These are phyloP conservation scores for Pelecanus crispus DNA, from an alignment of 2,113 vertebrate genomes.

Conservation along the genomic window DNA sequence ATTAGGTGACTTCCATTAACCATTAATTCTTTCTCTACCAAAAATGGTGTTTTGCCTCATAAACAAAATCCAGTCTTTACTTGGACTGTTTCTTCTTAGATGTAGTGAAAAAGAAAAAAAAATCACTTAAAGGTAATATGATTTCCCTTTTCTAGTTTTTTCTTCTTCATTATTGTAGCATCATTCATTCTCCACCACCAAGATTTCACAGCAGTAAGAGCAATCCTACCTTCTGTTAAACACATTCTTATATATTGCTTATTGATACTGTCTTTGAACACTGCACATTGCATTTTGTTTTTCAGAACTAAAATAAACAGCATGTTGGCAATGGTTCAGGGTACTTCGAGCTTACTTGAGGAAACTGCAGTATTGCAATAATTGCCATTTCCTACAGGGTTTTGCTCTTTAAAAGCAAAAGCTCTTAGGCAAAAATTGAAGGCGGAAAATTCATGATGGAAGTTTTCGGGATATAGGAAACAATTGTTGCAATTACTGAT, in stretches of 20 bases:
- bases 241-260: neutral
- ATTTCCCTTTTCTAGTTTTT: neutral
- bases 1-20: neutral
- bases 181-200: neutral
- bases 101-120: neutral
- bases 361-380: neutral
- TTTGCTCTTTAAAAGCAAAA: neutral
- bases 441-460: neutral
- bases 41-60: neutral
- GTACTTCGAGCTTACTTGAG: neutral
- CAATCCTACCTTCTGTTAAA: neutral
- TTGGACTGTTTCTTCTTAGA: neutral
- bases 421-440: neutral
- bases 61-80: neutral
- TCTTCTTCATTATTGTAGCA: neutral
- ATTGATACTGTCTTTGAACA: neutral
- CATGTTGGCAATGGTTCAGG: neutral
- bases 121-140: neutral
- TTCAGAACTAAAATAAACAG: slow-evolving; percentile 1
- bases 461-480: neutral
- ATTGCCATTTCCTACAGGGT: neutral
- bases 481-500: neutral
- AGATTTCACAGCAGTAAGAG: neutral
- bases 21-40: neutral
- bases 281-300: neutral